phyloP scores from a whole-genome alignment of 2,797 vertebrate genomes.

The Myotis myotis region DNA sequence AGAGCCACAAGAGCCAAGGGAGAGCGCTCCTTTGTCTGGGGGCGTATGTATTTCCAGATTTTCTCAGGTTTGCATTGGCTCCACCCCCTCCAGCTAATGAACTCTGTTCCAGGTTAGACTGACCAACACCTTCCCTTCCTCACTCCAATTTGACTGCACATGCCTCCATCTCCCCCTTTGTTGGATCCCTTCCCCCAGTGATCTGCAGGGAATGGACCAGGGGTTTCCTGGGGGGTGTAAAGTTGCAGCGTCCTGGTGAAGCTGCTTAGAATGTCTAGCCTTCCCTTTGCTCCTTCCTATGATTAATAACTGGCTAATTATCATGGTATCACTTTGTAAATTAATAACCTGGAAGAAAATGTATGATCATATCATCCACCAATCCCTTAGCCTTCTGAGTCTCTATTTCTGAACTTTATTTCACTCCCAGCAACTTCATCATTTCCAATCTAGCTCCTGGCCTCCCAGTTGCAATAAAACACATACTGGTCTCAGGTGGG shows the following conservation, averaged over 20 bases:
- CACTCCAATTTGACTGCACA: background rate
- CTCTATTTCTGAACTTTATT: conserved; percentile 53
- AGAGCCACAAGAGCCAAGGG: background rate
- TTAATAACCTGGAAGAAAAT: conserved; percentile 50
- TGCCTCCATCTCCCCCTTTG: background rate
- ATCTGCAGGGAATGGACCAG: background rate
- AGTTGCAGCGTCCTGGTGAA: background rate
- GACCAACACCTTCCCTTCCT: background rate
- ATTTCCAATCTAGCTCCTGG: conserved; percentile 36
- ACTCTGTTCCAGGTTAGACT: background rate
- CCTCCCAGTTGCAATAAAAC: conserved; percentile 51
- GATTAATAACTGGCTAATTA: background rate
- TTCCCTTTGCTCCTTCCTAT: background rate
- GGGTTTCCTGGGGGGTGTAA: background rate
- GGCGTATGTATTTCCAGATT: background rate
- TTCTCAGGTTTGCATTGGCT: background rate
- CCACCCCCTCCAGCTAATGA: background rate
- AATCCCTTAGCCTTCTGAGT: background rate
- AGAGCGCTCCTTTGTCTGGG: background rate
- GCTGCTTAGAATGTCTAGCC: background rate
- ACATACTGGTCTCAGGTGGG: conserved; percentile 67
- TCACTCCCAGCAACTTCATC: conserved; percentile 34
- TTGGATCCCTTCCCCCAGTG: background rate
- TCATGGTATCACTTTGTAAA: background rate
- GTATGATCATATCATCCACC: background rate